Evolutionary conservation across 2,888 invertebrate genomes (phyloP).

Genomic region (Heliconius charithonia): DNA sequence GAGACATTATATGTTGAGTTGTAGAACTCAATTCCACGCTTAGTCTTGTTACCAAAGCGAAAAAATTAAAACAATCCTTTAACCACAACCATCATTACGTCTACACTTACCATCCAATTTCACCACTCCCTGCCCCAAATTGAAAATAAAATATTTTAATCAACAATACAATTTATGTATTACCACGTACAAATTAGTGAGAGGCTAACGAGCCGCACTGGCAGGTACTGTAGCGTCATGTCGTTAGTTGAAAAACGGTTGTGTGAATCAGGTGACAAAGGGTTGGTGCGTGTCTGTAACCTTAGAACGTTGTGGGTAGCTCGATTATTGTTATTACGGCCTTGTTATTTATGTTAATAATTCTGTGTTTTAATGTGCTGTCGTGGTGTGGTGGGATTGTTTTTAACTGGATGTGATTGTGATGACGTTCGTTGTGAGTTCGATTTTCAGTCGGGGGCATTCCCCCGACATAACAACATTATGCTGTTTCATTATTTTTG

Average conservation of each 20-base stretch:
- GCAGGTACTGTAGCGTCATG: conserved; percentile 29
- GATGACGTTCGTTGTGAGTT: no score
- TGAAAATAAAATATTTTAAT: conserved; percentile 30
- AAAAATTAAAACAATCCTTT: no score
- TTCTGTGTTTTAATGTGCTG: neutral
- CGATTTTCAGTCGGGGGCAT: no score
- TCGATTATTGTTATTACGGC: conserved; percentile 50
- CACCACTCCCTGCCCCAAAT: neutral
- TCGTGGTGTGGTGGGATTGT: no score
- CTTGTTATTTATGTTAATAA: conserved; percentile 43
- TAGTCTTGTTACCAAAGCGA: no score
- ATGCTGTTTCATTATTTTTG: no score
- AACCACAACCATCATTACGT: neutral
- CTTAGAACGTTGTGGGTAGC: conserved; percentile 52
- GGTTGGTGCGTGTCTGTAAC: conserved; percentile 50
- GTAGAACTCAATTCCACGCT: no score
- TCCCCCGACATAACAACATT: no score
- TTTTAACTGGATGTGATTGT: no score
- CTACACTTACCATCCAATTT: neutral
- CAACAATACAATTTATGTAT: conserved; percentile 30
- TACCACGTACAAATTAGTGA: conserved; percentile 38
- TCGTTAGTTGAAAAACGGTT: conserved; percentile 48
- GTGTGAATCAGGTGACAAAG: conserved; percentile 55
- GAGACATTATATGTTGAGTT: no score
- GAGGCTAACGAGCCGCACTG: conserved; percentile 46